Percentiles rank a stretch among this genome's conserved stretches.
These are phyloP conservation scores for Cylindroiulus punctatus DNA, from an alignment of 2,888 invertebrate genomes.

Conservation along the genomic window DNA sequence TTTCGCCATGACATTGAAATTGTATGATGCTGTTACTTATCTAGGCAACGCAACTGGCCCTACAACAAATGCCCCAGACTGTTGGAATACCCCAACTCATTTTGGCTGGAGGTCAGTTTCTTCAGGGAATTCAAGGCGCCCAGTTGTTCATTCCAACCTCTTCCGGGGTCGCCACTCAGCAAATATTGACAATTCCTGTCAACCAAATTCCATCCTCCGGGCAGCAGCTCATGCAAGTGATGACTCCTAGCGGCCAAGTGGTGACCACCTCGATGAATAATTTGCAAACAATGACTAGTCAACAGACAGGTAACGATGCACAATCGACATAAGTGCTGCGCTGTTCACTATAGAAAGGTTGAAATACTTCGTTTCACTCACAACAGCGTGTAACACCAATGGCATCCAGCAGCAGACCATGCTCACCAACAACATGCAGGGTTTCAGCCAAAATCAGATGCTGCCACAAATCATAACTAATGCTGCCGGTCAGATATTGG, in stretches of 20 bases:
- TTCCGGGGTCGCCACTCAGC: conserved; percentile 95
- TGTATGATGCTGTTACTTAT: background rate
- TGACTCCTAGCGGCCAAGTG: conserved; percentile 85
- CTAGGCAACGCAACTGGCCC: background rate
- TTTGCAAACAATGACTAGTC: conserved; percentile 11
- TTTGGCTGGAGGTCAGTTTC: conserved; percentile 88
- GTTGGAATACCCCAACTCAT: conserved; percentile 89
- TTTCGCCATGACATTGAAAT: background rate
- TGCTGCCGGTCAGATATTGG: conserved; percentile 66
- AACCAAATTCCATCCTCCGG: conserved; percentile 66
- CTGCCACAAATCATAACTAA: conserved; percentile 63
- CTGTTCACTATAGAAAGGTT: background rate
- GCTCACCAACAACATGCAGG: conserved; percentile 55
- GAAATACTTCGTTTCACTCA: background rate
- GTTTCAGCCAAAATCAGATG: conserved; percentile 58
- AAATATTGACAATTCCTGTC: conserved; percentile 93
- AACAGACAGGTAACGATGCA: background rate
- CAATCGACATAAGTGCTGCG: background rate
- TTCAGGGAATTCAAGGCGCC: conserved; percentile 92
- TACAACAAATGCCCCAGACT: conserved; percentile 69
- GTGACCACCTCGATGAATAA: conserved; percentile 85
- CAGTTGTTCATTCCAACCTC: conserved; percentile 95
- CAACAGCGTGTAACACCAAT: background rate
- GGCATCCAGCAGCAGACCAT: conserved; percentile 49
- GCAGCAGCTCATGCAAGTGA: conserved; percentile 72